These are phyloP conservation scores for Spermophilus dauricus DNA, from an alignment of 2,113 vertebrate genomes.

Conservation along the genomic window DNA sequence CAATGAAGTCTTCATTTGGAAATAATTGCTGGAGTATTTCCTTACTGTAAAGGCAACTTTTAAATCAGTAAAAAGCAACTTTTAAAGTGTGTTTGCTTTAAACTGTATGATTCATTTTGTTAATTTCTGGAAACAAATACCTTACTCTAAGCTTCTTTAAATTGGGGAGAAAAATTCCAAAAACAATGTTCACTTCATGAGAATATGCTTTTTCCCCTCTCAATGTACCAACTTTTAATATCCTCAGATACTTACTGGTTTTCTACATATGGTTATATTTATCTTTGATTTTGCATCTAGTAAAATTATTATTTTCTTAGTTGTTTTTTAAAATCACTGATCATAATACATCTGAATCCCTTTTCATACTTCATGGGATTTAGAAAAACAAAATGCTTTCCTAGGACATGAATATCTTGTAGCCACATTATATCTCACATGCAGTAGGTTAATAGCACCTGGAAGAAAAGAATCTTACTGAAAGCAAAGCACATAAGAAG, in stretches of 20 bases:
- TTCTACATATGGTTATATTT: constrained; percentile 72
- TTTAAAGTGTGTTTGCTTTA: constrained; percentile 78
- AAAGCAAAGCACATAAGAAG: not conserved
- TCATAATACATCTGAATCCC: constrained; percentile 17
- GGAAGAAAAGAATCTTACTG: not conserved
- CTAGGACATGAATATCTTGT: not conserved
- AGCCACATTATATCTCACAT: not conserved
- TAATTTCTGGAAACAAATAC: constrained; percentile 80
- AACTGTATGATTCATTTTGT: constrained; percentile 80
- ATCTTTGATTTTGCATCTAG: constrained; percentile 58
- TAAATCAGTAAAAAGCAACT: constrained; percentile 59
- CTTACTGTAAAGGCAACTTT: constrained; percentile 69
- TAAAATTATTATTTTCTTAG: constrained; percentile 62
- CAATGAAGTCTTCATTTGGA: constrained; percentile 71
- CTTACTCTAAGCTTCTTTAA: constrained; percentile 76
- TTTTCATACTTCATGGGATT: not conserved
- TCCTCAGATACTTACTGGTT: not conserved
- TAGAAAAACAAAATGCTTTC: not conserved
- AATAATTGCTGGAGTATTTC: constrained; percentile 82
- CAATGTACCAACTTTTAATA: constrained; percentile 49
- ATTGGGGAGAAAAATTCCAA: constrained; percentile 75
- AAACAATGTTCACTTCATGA: constrained; percentile 64
- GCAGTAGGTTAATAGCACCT: not conserved
- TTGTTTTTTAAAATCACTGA: constrained; percentile 64
- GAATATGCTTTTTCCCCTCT: not conserved